These are phyloP conservation scores for Plodia interpunctella DNA, from an alignment of 1,140 invertebrate species.

Conservation along the genomic window DNA sequence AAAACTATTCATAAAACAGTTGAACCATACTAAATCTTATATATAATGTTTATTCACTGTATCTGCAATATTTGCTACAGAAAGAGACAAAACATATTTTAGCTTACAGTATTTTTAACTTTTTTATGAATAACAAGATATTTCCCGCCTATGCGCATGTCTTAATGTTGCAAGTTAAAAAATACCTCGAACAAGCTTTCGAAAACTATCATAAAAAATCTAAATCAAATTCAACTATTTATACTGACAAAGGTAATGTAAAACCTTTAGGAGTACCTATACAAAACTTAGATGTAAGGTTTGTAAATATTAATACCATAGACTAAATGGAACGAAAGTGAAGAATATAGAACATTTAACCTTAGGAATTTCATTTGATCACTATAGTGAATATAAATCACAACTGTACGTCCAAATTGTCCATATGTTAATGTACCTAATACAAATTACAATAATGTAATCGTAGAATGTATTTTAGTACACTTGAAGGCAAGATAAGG, in stretches of 20 bases:
- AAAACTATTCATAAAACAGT: no score
- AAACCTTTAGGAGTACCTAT: constrained; percentile 31
- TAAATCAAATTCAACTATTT: constrained; percentile 11
- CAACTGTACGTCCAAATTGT: constrained; percentile 76
- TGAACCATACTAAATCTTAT: no score
- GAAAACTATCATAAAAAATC: no score
- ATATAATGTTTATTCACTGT: no score
- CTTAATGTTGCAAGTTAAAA: no score
- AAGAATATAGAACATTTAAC: constrained; percentile 43
- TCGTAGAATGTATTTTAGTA: constrained; percentile 67
- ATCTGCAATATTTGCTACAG: no score
- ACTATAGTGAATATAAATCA: constrained; percentile 65
- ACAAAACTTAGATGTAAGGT: constrained; percentile 42
- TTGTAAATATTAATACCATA: constrained; percentile 61
- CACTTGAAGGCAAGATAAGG: constrained; percentile 41
- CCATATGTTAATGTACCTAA: constrained; percentile 74
- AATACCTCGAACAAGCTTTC: no score
- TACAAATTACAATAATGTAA: constrained; percentile 75
- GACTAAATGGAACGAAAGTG: constrained; percentile 68
- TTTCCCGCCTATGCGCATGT: no score
- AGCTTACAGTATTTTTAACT: no score
- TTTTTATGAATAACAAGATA: no score
- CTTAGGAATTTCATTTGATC: constrained; percentile 55
- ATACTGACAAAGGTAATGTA: constrained; percentile 2
- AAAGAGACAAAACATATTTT: no score